A percentile compares a stretch with the other conserved stretches of the same genome.
phyloP scores from a whole-genome alignment of 2,888 invertebrate species.

The Cheilosia variabilis region DNA sequence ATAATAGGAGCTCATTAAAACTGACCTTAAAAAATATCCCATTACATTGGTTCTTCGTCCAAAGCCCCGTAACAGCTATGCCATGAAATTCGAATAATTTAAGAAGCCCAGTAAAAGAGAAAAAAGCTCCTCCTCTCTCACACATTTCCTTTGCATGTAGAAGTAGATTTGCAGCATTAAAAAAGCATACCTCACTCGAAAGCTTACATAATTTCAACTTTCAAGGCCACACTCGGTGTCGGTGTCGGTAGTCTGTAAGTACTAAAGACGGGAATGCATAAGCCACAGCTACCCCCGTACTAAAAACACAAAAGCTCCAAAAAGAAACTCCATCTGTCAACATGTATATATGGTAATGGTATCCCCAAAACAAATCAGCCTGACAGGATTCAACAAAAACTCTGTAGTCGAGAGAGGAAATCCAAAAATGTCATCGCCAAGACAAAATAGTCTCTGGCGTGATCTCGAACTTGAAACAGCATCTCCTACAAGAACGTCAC shows the following conservation, averaged over 20 bases:
- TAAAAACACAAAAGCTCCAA: conserved; percentile 52
- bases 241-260: neutral
- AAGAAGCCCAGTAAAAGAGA: neutral
- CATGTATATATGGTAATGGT: conserved; percentile 34
- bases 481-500: conserved; percentile 24
- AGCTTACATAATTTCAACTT: conserved; percentile 4
- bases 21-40: too few species aligned
- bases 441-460: conserved; percentile 58
- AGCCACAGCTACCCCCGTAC: neutral
- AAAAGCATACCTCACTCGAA: neutral
- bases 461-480: conserved; percentile 69
- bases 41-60: too few species aligned
- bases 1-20: too few species aligned
- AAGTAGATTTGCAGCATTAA: neutral
- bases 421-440: conserved; percentile 43
- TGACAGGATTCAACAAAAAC: conserved; percentile 20
- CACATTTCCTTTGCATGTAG: neutral
- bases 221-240: conserved; percentile 17
- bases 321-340: conserved; percentile 11
- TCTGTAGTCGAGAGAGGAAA: conserved; percentile 22
- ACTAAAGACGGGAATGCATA: conserved; percentile 12
- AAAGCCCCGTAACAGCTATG: too few species aligned
- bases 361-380: neutral
- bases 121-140: neutral
- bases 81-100: too few species aligned